Base-by-base conservation (phyloP, 2,113 vertebrate species). In the Tetrax tetrax region DNA sequence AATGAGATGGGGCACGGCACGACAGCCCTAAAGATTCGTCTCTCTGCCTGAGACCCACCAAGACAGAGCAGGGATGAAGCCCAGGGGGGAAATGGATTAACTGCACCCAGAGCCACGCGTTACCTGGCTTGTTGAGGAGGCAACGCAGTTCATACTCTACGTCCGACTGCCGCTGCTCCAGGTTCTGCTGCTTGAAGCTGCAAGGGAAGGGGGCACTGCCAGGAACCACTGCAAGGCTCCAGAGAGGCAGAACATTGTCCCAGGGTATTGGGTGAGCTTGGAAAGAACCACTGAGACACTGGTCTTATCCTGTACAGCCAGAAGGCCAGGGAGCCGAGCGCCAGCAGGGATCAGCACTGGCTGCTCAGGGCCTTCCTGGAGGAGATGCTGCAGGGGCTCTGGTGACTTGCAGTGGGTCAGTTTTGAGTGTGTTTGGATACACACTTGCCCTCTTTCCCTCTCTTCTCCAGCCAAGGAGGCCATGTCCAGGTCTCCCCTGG, bases 121-220 rank as follows among this genome's bases (percentile, higher is more conserved):
- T 93, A 99, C 99, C 99, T 24, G 99, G 99, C 97, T 99, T 99
- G 87, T 99, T 99, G 76, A 99, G 98, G 43, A 99, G 98, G 95
- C 99, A 98, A 14, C 99, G 97, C 54, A 99, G 97, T 77, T 99
- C 98, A 5, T 98, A 99, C 77, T 99, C 99, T 82, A 99, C 99
- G 0, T 99, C 99, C 0, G 98, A 98, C 95, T 99, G 99, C 23
- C 98, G 98, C 96, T 99, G 98, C 95, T 99, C 99, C 86, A 99
- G 96, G 84, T 97, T 98, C 96, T 99, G 98, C 97, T 99, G 99
- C 97, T 99, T 99, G 68, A 98, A 98, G 86, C 99, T 99, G 72
- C 35, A 95, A 89, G 41, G 14, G 47, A 89, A 94, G 85, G 28
- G 27, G 27, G 9, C 27, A 43, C 29, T 31, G 9, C 61, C 23